Evolutionary conservation across 1,140 invertebrate species (phyloP).

Genomic region (Dendroctonus ponderosae): DNA sequence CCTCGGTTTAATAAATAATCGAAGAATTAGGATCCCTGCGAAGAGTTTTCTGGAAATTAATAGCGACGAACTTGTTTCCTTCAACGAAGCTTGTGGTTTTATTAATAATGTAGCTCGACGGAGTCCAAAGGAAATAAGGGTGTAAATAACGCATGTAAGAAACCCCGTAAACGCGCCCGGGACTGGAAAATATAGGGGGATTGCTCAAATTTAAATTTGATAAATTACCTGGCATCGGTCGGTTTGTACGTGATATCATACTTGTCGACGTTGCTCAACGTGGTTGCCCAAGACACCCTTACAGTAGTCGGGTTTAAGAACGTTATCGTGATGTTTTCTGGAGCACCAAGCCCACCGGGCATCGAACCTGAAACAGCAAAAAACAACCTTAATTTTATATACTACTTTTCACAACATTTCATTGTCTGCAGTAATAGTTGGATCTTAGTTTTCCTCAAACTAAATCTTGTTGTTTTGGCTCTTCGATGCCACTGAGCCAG

Average conservation of each 20-base stretch:
- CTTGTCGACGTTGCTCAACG: slow-evolving; percentile 74
- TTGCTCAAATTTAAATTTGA: too few species aligned
- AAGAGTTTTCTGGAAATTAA: background rate
- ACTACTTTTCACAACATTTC: background rate
- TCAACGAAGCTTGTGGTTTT: background rate
- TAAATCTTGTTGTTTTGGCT: too few species aligned
- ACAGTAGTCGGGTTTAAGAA: slow-evolving; percentile 80
- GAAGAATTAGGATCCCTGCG: background rate
- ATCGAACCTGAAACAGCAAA: slow-evolving; percentile 66
- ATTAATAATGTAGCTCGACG: background rate
- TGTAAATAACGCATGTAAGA: background rate
- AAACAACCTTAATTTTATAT: background rate
- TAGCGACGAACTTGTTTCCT: background rate
- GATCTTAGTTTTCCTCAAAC: too few species aligned
- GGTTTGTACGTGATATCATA: slow-evolving; percentile 84
- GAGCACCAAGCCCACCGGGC: slow-evolving; percentile 67
- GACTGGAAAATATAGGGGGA: background rate
- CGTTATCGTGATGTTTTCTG: slow-evolving; percentile 82
- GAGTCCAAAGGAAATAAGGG: background rate
- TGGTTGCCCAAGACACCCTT: slow-evolving; percentile 77
- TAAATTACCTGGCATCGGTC: slow-evolving; percentile 70
- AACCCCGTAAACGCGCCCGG: too few species aligned
- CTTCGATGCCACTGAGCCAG: too few species aligned
- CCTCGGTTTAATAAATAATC: too few species aligned
- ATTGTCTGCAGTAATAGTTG: slow-evolving; percentile 5